Conservation (phyloP, 2,113 vertebrate genomes). For the Prolemur simus region DNA sequence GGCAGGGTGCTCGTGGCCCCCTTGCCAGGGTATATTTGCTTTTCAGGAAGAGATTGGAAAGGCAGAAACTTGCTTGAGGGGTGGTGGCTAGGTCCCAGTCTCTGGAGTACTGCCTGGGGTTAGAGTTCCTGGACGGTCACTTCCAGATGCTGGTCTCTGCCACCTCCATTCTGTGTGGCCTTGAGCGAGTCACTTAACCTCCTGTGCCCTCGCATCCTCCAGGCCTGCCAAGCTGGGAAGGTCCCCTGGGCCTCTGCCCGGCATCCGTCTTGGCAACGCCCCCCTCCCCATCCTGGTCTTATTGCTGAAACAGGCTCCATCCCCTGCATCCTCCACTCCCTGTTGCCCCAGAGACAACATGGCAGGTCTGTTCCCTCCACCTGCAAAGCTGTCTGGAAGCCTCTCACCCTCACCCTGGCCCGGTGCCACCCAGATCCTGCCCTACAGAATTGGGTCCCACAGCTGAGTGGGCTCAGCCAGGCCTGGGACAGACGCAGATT, state of each 20-base stretch:
- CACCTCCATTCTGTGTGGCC: not conserved
- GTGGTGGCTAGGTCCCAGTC: not conserved
- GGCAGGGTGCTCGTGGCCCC: accelerated
- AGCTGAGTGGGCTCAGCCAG: not conserved
- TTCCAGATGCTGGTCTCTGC: not conserved
- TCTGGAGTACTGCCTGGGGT: not conserved
- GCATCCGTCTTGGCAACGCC: too few relatives aligned
- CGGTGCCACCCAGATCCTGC: too few relatives aligned
- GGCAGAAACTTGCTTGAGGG: not conserved
- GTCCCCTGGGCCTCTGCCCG: not conserved
- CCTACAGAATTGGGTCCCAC: accelerated
- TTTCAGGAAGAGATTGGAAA: not conserved
- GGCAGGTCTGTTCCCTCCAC: not conserved
- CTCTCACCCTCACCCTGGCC: not conserved
- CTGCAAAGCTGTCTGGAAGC: not conserved
- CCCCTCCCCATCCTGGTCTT: not conserved
- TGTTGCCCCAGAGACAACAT: not conserved
- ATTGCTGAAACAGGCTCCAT: not conserved
- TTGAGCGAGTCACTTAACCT: not conserved
- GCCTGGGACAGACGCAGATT: not conserved
- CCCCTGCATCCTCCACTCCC: too few relatives aligned
- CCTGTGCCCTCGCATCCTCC: not conserved
- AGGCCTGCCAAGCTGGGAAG: not conserved
- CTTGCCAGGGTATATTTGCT: not conserved
- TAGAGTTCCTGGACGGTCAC: not conserved